A percentile compares a stretch with the other conserved stretches of the same genome.
Evolutionary conservation across 2,888 invertebrate species (phyloP).

Genomic region (Helleia helle): DNA sequence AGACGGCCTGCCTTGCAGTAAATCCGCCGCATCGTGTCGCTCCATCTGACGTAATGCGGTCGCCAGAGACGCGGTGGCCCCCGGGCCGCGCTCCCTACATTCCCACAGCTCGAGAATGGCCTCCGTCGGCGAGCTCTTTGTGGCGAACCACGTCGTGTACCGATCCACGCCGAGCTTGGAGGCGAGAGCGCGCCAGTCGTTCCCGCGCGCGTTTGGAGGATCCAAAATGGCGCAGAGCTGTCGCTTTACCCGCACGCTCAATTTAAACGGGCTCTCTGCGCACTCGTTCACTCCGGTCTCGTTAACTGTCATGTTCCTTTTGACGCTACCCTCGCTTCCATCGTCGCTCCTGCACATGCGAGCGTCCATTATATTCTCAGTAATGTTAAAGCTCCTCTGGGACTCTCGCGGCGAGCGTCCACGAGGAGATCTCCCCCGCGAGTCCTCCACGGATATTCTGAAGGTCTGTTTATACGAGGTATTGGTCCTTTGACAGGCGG

Average conservation of each 20-base stretch:
- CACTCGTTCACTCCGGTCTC: slow-evolving; percentile 77
- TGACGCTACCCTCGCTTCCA: slow-evolving; percentile 54
- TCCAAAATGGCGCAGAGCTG: slow-evolving; percentile 82
- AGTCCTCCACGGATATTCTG: slow-evolving; percentile 61
- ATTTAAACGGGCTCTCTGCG: slow-evolving; percentile 75
- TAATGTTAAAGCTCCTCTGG: slow-evolving; percentile 63
- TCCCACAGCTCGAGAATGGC: slow-evolving; percentile 97
- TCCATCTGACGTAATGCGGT: slow-evolving; percentile 59
- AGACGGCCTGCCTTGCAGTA: slow-evolving; percentile 58
- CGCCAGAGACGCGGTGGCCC: slow-evolving; percentile 84
- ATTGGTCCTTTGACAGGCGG: slow-evolving; percentile 64
- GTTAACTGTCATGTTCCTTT: slow-evolving; percentile 73
- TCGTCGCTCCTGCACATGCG: slow-evolving; percentile 65
- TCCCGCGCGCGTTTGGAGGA: slow-evolving; percentile 92
- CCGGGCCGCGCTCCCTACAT: slow-evolving; percentile 88
- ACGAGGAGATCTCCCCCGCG: slow-evolving; percentile 58
- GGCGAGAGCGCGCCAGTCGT: slow-evolving; percentile 98
- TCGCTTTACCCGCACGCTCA: slow-evolving; percentile 71
- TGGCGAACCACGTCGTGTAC: slow-evolving; percentile 97
- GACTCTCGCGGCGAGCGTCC: slow-evolving; percentile 65
- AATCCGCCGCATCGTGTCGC: slow-evolving; percentile 59
- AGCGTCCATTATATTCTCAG: slow-evolving; percentile 61
- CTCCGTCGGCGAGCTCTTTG: slow-evolving; percentile 97
- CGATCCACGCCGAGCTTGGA: slow-evolving; percentile 93
- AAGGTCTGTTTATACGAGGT: slow-evolving; percentile 67